phyloP scores from a whole-genome alignment of 2,888 invertebrate species.

The Mayetiola destructor region DNA sequence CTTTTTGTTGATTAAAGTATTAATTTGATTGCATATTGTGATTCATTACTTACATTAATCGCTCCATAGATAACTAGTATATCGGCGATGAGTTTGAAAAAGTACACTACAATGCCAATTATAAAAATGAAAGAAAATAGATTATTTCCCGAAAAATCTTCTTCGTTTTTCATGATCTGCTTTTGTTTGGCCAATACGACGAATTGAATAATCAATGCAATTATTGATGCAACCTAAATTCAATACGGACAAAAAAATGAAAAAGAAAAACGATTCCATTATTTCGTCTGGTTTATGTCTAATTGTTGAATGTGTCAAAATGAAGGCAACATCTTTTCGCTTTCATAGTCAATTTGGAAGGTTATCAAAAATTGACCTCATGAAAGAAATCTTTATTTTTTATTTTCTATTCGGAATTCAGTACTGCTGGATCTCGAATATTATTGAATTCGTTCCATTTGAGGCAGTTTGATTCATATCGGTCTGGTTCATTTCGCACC shows the following conservation, averaged over 20 bases:
- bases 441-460: neutral
- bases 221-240: neutral
- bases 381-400: too few species aligned
- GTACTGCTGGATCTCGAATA: too few species aligned
- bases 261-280: too few species aligned
- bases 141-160: neutral
- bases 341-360: too few species aligned
- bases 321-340: neutral
- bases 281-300: too few species aligned
- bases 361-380: too few species aligned
- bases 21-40: neutral
- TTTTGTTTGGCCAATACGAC: neutral
- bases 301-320: neutral
- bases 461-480: neutral
- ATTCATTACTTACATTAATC: neutral
- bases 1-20: neutral
- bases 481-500: neutral
- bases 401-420: too few species aligned
- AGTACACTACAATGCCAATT: neutral
- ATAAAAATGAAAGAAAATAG: neutral
- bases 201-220: neutral
- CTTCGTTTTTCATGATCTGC: neutral
- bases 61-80: constrained; percentile 2
- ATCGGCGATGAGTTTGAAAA: constrained; percentile 3
- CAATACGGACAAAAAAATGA: neutral